A percentile compares a stretch with the other conserved stretches of the same genome.
Conservation (phyloP, 2,797 vertebrate genomes). For the Capromys pilorides region DNA sequence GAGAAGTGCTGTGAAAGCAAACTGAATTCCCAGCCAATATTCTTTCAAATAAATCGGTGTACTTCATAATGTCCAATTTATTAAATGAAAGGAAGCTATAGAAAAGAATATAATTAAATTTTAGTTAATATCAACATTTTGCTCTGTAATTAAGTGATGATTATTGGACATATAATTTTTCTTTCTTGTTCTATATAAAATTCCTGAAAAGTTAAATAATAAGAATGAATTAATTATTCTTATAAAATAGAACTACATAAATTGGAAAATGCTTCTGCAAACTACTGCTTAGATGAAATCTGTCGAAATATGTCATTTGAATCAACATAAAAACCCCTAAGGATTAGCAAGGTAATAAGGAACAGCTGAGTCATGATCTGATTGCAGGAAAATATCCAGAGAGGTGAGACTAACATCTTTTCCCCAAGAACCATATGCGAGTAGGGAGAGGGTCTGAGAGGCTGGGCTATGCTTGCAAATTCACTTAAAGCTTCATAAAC, state of each 20-base stretch:
- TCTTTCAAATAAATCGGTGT: background rate
- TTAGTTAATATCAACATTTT: background rate
- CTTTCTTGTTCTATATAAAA: background rate
- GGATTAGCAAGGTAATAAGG: background rate
- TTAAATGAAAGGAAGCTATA: background rate
- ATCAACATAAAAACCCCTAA: background rate
- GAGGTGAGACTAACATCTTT: background rate
- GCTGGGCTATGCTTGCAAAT: background rate
- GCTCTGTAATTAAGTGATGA: constrained; percentile 28
- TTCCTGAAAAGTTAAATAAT: background rate
- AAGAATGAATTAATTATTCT: background rate
- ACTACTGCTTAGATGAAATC: background rate
- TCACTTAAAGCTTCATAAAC: background rate
- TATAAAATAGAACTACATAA: background rate
- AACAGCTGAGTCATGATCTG: background rate
- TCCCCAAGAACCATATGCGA: background rate
- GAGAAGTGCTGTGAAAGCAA: background rate
- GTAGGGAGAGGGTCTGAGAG: background rate
- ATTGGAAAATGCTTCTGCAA: background rate
- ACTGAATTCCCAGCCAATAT: background rate
- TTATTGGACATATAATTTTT: background rate
- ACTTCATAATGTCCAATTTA: background rate
- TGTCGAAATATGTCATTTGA: background rate
- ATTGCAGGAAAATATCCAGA: background rate
- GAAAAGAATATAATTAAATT: constrained; percentile 16